Evolutionary conservation across 2,113 vertebrate genomes (phyloP).

Genomic region (Pungitius pungitius): DNA sequence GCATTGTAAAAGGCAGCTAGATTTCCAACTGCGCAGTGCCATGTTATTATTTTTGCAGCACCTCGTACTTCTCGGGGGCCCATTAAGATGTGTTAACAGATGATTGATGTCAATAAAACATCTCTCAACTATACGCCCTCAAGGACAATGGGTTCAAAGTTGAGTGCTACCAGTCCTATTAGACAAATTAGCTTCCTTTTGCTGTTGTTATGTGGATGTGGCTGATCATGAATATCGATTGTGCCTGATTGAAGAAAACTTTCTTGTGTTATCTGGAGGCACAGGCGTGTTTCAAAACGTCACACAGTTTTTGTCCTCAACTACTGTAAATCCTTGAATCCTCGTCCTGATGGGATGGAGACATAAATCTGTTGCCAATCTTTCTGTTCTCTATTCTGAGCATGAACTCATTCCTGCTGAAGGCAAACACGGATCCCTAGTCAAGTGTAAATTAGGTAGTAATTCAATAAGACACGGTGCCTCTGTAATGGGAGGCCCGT

Average conservation of each 20-base stretch:
- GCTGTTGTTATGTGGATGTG: slow-evolving; percentile 10
- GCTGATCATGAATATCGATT: not conserved
- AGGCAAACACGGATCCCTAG: not conserved
- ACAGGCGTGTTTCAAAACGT: not conserved
- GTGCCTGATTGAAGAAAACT: not conserved
- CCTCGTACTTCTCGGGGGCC: slow-evolving; percentile 45
- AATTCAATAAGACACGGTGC: slow-evolving; percentile 15
- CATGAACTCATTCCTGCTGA: not conserved
- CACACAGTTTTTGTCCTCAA: not conserved
- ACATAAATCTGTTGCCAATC: not conserved
- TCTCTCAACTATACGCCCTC: slow-evolving; percentile 39
- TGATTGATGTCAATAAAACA: slow-evolving; percentile 49
- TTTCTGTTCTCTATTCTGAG: slow-evolving; percentile 1
- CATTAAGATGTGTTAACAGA: slow-evolving; percentile 69
- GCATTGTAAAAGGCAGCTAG: slow-evolving; percentile 58
- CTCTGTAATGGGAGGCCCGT: not conserved
- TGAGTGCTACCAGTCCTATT: slow-evolving; percentile 18
- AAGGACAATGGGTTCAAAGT: not conserved
- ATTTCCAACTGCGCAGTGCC: slow-evolving; percentile 37
- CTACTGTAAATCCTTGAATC: not conserved
- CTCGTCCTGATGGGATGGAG: not conserved
- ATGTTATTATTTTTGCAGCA: slow-evolving; percentile 55
- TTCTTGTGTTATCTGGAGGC: not conserved
- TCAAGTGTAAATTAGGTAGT: slow-evolving; percentile 36
- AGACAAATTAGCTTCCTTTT: slow-evolving; percentile 10